Evolutionary conservation across 2,888 invertebrate species (phyloP).

Genomic region (Mongoloraphidia duomilia): DNA sequence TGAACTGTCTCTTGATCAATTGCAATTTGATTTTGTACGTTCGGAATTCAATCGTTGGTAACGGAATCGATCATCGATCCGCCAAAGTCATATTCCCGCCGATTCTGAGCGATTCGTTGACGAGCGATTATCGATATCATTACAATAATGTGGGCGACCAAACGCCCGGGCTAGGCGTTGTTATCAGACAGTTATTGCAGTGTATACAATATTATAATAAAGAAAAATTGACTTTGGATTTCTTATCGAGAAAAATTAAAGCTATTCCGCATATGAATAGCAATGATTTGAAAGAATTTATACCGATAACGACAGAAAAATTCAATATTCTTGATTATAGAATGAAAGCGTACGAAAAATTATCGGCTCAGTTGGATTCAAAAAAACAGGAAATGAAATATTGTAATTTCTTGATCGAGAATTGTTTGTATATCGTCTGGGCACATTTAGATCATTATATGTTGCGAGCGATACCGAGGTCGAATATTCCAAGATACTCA

Average conservation of each 20-base stretch:
- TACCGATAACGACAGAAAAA: constrained; percentile 23
- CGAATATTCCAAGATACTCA: constrained; percentile 19
- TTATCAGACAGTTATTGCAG: constrained; percentile 39
- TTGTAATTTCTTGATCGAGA: constrained; percentile 52
- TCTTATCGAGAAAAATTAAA: constrained; percentile 32
- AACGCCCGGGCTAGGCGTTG: constrained; percentile 34
- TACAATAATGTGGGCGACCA: constrained; percentile 23
- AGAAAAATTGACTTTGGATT: constrained; percentile 33
- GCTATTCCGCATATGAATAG: constrained; percentile 37
- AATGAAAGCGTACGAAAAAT: constrained; percentile 29
- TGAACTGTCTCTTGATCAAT: constrained; percentile 44
- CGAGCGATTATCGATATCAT: constrained; percentile 17
- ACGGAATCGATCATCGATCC: constrained; percentile 36
- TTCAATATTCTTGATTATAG: constrained; percentile 22
- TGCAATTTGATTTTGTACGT: constrained; percentile 58
- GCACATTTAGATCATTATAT: constrained; percentile 59
- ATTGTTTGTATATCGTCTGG: constrained; percentile 62
- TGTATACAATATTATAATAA: constrained; percentile 39
- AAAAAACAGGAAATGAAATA: constrained; percentile 45
- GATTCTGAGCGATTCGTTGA: constrained; percentile 28
- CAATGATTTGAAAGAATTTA: constrained; percentile 39
- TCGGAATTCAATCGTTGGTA: constrained; percentile 46
- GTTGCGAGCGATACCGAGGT: constrained; percentile 39
- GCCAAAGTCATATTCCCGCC: constrained; percentile 39
- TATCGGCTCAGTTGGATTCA: constrained; percentile 36